Conservation (phyloP, 1,140 invertebrate species). For the Drosophila obscura region DNA sequence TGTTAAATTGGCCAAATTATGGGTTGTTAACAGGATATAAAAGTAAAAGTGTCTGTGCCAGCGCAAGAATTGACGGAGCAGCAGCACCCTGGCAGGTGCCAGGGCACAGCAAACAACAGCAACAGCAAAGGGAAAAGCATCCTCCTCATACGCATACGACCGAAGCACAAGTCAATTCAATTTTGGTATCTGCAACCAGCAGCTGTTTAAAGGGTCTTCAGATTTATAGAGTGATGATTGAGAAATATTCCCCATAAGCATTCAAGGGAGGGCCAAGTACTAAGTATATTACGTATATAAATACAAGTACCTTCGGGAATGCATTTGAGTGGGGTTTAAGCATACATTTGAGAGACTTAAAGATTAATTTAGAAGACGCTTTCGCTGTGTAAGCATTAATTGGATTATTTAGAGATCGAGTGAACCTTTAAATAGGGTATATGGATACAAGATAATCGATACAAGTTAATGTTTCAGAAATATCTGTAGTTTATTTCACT, state of each 20-base stretch:
- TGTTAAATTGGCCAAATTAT: conserved; percentile 81
- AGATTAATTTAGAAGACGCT: no score
- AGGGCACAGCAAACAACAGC: neutral
- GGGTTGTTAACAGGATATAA: conserved; percentile 81
- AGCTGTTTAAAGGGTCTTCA: conserved; percentile 27
- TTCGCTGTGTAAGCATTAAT: no score
- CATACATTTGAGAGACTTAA: no score
- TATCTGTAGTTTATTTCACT: no score
- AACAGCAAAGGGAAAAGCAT: conserved; percentile 12
- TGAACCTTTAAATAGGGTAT: no score
- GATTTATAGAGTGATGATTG: conserved; percentile 53
- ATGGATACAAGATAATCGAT: no score
- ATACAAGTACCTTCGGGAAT: no score
- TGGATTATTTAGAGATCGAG: no score
- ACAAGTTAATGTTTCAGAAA: no score
- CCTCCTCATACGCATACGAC: conserved; percentile 11
- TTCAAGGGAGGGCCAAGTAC: no score
- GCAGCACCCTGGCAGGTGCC: conserved; percentile 18
- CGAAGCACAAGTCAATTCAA: conserved; percentile 18
- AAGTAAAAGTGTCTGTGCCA: conserved; percentile 73
- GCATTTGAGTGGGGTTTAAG: no score
- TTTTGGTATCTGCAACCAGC: conserved; percentile 23
- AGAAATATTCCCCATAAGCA: conserved; percentile 40
- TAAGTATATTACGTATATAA: no score
- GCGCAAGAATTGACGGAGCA: conserved; percentile 14